Evolutionary conservation across 2,113 vertebrate species (phyloP).

Genomic region (Phodopus roborovskii): DNA sequence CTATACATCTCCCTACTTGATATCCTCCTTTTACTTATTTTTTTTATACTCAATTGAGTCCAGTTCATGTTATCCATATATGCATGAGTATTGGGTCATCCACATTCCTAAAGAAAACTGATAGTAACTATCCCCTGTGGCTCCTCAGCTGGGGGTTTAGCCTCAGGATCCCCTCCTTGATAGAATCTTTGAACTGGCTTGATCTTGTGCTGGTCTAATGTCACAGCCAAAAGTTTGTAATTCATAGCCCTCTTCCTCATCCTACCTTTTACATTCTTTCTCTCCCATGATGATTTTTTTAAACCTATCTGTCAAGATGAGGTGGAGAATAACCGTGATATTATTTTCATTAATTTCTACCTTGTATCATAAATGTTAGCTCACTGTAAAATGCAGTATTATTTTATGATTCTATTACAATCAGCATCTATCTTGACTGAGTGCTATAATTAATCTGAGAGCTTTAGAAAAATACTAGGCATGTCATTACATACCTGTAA

Average conservation of each 20-base stretch:
- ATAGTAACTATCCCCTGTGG: background rate
- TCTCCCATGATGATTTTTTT: background rate
- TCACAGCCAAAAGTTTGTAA: background rate
- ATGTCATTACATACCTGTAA: background rate
- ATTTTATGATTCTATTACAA: background rate
- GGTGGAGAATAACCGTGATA: background rate
- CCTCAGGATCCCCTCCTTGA: too few relatives aligned
- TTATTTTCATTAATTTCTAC: constrained; percentile 3
- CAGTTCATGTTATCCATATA: background rate
- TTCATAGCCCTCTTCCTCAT: background rate
- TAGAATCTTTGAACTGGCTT: background rate
- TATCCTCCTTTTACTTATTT: background rate
- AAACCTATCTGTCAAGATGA: background rate
- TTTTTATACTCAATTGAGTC: background rate
- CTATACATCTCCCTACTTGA: background rate
- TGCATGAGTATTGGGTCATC: background rate
- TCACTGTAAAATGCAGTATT: background rate
- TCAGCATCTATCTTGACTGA: background rate
- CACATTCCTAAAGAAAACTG: background rate
- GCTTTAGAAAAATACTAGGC: background rate
- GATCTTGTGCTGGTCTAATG: background rate
- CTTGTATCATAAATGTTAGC: background rate
- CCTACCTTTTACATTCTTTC: background rate
- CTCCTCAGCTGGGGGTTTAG: too few relatives aligned
- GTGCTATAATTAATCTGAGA: background rate